Percentiles rank a stretch among this genome's conserved stretches.
phyloP scores from a whole-genome alignment of 2,888 invertebrate genomes.

The Dynastes grantii region DNA sequence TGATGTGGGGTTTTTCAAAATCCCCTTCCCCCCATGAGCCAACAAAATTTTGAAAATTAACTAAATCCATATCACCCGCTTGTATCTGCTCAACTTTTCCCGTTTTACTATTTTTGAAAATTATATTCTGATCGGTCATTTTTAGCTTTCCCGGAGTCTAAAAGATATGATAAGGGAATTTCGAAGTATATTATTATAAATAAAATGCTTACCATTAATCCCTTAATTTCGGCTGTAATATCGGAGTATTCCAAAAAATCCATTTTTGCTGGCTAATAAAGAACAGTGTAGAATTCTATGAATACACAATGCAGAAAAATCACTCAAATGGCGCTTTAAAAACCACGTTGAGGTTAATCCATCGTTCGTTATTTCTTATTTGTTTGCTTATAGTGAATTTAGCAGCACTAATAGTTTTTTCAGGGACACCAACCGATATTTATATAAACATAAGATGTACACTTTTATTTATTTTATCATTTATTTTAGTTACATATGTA shows the following conservation, averaged over 20 bases:
- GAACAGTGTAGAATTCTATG: not conserved
- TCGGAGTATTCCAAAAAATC: constrained; percentile 93
- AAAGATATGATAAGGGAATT: constrained; percentile 56
- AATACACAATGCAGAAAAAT: not conserved
- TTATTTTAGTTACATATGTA: no score
- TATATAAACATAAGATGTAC: no score
- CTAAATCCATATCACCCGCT: constrained; percentile 88
- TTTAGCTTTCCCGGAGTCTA: constrained; percentile 94
- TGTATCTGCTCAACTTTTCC: constrained; percentile 95
- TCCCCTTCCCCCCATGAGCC: constrained; percentile 89
- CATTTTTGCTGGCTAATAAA: constrained; percentile 68
- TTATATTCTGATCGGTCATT: constrained; percentile 90
- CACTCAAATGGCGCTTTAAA: constrained; percentile 31
- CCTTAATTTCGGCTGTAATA: constrained; percentile 87
- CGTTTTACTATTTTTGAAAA: constrained; percentile 96
- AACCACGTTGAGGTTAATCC: not conserved
- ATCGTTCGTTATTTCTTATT: not conserved
- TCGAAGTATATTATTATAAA: not conserved
- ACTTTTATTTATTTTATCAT: no score
- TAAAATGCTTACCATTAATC: constrained; percentile 82
- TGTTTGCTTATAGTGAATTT: not conserved
- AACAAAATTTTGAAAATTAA: constrained; percentile 94
- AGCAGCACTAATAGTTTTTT: not conserved
- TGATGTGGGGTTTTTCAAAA: constrained; percentile 90
- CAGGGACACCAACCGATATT: not conserved